Conservation (phyloP, 2,888 invertebrate species). For the Oeneis ivallda region DNA sequence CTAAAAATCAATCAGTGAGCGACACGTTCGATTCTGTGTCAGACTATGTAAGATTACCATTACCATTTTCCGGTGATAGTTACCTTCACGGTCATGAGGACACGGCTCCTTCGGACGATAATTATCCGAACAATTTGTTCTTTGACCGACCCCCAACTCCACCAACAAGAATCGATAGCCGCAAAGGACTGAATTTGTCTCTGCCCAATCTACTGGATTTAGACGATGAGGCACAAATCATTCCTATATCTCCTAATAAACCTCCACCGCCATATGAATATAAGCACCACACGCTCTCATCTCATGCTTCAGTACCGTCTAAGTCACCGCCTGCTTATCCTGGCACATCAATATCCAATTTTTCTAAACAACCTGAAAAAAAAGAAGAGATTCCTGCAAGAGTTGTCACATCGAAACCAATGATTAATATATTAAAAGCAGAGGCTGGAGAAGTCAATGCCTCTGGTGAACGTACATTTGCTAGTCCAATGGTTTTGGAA, state of each 20-base stretch:
- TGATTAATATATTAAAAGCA: conserved; percentile 88
- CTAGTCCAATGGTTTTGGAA: conserved; percentile 76
- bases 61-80: conserved; percentile 81
- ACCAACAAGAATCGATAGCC: conserved; percentile 86
- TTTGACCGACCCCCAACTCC: conserved; percentile 85
- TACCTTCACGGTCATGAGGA: conserved; percentile 83
- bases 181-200: conserved; percentile 70
- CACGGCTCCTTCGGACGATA: conserved; percentile 82
- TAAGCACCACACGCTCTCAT: conserved; percentile 81
- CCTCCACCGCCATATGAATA: conserved; percentile 88
- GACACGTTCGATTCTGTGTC: conserved; percentile 93
- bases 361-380: conserved; percentile 54
- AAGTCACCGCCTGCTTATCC: conserved; percentile 87
- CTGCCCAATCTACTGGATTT: conserved; percentile 74
- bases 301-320: conserved; percentile 54
- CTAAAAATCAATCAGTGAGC: conserved; percentile 87
- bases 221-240: conserved; percentile 52
- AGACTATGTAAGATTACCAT: conserved; percentile 91
- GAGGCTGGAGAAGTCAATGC: conserved; percentile 86
- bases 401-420: conserved; percentile 88
- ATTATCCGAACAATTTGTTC: conserved; percentile 73
- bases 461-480: conserved; percentile 81
- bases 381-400: conserved; percentile 88
- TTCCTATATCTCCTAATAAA: conserved; percentile 62
- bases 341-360: conserved; percentile 53